These are phyloP conservation scores for Phanerotoma sp. DNA, from an alignment of 2,888 invertebrate genomes.

Conservation along the genomic window DNA sequence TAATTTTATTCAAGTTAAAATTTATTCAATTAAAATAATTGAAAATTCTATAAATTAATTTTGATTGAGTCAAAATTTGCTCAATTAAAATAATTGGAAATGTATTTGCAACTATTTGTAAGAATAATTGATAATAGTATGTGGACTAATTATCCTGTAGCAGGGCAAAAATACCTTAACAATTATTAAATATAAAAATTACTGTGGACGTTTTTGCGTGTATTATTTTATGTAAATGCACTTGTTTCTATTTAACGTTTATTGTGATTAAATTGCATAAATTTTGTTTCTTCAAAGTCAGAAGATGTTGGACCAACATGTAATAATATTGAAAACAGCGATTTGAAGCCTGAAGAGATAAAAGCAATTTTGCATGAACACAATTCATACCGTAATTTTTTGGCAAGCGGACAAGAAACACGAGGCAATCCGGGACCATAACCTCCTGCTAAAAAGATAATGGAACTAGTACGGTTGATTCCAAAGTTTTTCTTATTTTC, in stretches of 20 bases:
- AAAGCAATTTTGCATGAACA: slow-evolving; percentile 55
- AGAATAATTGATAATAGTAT: neutral
- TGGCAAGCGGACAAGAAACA: slow-evolving; percentile 52
- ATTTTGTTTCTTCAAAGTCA: slow-evolving; percentile 29
- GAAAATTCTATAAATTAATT: too few relatives aligned
- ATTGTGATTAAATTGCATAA: neutral
- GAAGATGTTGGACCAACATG: slow-evolving; percentile 38
- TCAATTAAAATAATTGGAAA: too few relatives aligned
- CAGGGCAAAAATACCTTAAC: too few relatives aligned
- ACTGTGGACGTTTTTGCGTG: slow-evolving; percentile 36
- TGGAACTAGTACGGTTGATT: slow-evolving; percentile 40
- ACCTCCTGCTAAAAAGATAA: slow-evolving; percentile 48
- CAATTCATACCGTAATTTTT: slow-evolving; percentile 54
- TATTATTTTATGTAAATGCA: neutral
- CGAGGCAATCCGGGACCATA: slow-evolving; percentile 56
- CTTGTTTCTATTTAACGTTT: too few relatives aligned
- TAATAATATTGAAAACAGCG: slow-evolving; percentile 33
- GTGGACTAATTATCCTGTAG: too few relatives aligned
- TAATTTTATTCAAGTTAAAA: too few relatives aligned
- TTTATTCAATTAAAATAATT: too few relatives aligned
- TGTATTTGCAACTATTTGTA: neutral
- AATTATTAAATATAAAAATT: too few relatives aligned
- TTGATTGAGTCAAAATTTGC: too few relatives aligned
- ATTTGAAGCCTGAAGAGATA: slow-evolving; percentile 50
- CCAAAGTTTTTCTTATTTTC: neutral